These are phyloP conservation scores for Eurosta solidaginis DNA, from an alignment of 1,140 invertebrate species.

Conservation along the genomic window DNA sequence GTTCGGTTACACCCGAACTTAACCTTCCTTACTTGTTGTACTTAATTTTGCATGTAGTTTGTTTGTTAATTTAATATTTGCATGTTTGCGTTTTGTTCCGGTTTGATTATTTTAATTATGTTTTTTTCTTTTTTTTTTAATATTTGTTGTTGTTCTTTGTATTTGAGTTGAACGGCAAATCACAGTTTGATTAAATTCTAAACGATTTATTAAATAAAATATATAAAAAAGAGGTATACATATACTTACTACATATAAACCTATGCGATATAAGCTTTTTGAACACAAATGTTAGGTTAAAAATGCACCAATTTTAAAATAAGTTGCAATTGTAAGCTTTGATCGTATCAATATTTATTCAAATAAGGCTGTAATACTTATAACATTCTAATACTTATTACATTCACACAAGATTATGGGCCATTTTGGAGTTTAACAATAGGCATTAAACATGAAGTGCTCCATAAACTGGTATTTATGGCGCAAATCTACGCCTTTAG, in stretches of 20 bases:
- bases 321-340: slow-evolving; percentile 11
- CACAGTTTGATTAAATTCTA: slow-evolving; percentile 18
- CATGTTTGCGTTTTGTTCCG: slow-evolving; percentile 31
- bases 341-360: too few species aligned
- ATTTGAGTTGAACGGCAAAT: slow-evolving; percentile 25
- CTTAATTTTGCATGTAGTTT: background rate
- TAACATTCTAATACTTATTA: too few species aligned
- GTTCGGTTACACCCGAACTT: too few species aligned
- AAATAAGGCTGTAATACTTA: too few species aligned
- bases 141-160: background rate
- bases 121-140: slow-evolving; percentile 4
- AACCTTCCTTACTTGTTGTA: too few species aligned
- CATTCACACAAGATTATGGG: too few species aligned
- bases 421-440: too few species aligned
- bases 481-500: too few species aligned
- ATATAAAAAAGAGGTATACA: background rate
- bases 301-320: background rate
- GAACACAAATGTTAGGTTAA: background rate
- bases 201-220: background rate
- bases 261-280: background rate
- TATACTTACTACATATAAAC: background rate
- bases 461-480: too few species aligned
- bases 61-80: slow-evolving; percentile 14
- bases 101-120: background rate
- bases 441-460: too few species aligned